Conservation (phyloP, 2,113 vertebrate genomes). For the Scolopax mira region DNA sequence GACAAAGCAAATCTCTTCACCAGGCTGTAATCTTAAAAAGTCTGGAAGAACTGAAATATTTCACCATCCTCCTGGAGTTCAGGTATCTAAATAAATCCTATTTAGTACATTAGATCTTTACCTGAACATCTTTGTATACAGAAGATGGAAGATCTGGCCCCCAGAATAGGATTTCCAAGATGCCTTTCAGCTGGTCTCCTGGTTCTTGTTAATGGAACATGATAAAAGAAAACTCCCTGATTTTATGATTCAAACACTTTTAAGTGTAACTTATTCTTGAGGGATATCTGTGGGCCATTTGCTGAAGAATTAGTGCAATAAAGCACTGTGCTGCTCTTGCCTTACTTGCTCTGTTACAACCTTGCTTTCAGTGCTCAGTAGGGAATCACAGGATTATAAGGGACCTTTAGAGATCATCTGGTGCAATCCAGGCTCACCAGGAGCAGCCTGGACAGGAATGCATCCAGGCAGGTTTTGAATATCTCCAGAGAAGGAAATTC, state of each 20-base stretch:
- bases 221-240: not conserved
- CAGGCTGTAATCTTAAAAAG: not conserved
- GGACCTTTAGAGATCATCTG: too few relatives aligned
- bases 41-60: not conserved
- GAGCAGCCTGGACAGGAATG: too few relatives aligned
- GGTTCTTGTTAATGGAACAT: not conserved
- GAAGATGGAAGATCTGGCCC: not conserved
- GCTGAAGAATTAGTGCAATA: not conserved
- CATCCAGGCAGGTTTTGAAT: too few relatives aligned
- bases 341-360: not conserved
- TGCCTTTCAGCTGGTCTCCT: not conserved
- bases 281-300: not conserved
- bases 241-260: not conserved
- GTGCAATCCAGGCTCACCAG: too few relatives aligned
- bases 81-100: not conserved
- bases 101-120: not conserved
- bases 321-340: not conserved
- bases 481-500: too few relatives aligned
- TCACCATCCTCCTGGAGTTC: not conserved
- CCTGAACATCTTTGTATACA: not conserved
- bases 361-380: not conserved
- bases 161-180: not conserved
- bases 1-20: constrained; percentile 4
- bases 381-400: too few relatives aligned
- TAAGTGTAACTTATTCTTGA: not conserved